Conservation (phyloP, 35 echinoderm and acorn worm genomes). For the Lytechinus variegatus region DNA sequence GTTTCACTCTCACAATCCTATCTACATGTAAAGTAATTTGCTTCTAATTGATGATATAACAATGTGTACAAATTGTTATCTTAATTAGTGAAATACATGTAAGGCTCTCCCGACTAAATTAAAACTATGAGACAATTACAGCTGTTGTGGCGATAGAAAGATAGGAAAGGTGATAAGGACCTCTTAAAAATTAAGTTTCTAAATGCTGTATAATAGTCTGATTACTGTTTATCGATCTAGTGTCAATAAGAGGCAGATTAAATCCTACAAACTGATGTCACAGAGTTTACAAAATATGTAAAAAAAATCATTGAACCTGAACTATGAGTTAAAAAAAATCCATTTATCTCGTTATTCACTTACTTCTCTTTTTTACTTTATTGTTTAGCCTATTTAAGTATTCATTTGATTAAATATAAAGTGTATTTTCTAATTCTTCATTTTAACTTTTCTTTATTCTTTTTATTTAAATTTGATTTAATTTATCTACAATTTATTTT, state of each 20-base stretch:
- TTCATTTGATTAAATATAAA: too few relatives aligned
- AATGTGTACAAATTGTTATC: neutral
- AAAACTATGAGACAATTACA: neutral
- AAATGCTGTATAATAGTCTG: neutral
- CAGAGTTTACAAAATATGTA: neutral
- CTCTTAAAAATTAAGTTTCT: neutral
- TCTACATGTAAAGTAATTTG: neutral
- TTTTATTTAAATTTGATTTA: too few relatives aligned
- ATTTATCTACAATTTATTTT: too few relatives aligned
- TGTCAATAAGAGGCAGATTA: neutral
- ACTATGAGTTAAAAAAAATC: too few relatives aligned
- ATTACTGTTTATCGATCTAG: neutral
- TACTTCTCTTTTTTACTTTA: too few relatives aligned
- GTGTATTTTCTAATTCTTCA: too few relatives aligned
- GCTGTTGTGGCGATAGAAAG: neutral
- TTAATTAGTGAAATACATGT: neutral
- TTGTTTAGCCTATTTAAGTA: too few relatives aligned
- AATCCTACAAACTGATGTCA: neutral
- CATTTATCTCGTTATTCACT: too few relatives aligned
- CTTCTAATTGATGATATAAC: neutral
- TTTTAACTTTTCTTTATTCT: too few relatives aligned
- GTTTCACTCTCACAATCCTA: neutral
- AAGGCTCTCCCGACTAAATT: neutral
- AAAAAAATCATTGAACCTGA: too few relatives aligned
- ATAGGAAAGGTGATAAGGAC: neutral